A percentile compares a stretch with the other conserved stretches of the same genome.
phyloP scores from a whole-genome alignment of 2,113 vertebrate species.

The Aegotheles bennettii region DNA sequence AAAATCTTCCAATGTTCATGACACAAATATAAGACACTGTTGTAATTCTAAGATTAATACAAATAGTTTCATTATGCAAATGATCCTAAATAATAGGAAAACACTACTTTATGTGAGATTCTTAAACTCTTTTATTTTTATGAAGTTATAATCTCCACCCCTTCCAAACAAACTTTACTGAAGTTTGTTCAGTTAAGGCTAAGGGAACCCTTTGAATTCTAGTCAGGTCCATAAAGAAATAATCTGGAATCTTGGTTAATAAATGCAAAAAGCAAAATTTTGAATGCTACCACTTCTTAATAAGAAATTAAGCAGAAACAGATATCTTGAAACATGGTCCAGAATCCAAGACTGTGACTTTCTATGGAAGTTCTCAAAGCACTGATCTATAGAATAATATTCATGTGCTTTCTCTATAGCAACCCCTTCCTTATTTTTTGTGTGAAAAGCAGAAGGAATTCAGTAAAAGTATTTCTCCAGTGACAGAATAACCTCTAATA shows the following conservation, averaged over 20 bases:
- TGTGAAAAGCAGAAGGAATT: neutral
- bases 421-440: neutral
- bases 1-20: neutral
- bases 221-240: neutral
- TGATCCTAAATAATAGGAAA: neutral
- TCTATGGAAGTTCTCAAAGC: neutral
- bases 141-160: neutral
- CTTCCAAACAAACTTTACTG: neutral
- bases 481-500: neutral
- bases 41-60: neutral
- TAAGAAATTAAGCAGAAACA: neutral
- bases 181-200: neutral
- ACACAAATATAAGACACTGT: neutral
- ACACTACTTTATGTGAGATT: neutral
- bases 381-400: neutral
- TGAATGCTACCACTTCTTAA: neutral
- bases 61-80: neutral
- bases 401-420: neutral
- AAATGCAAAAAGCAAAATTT: neutral
- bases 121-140: neutral
- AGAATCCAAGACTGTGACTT: neutral
- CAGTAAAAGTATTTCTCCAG: neutral
- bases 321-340: fast-evolving
- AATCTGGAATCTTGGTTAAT: neutral
- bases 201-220: neutral